These are phyloP conservation scores for Galeopterus variegatus DNA, from an alignment of 2,113 vertebrate species.

Conservation along the genomic window DNA sequence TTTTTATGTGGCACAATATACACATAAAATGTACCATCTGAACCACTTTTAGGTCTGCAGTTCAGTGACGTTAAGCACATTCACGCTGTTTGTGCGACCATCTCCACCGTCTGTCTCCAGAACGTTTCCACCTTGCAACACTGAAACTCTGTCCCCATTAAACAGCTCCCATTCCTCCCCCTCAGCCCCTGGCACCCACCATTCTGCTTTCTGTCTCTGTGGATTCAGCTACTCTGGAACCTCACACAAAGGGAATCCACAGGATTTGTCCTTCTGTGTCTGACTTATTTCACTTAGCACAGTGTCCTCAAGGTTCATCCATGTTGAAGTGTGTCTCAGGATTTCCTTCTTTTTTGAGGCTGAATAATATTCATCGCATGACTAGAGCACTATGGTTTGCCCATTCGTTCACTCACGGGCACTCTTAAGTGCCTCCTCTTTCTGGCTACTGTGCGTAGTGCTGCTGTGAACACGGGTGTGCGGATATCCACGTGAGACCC, in stretches of 20 bases:
- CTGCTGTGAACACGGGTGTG: neutral
- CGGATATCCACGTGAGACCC: neutral
- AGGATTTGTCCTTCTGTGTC: rapidly evolving
- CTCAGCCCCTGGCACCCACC: neutral
- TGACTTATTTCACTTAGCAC: rapidly evolving
- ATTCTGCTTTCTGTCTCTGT: neutral
- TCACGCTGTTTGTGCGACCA: rapidly evolving
- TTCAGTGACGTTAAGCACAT: rapidly evolving
- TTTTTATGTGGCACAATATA: rapidly evolving
- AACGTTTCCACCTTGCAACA: neutral
- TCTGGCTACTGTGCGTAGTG: neutral
- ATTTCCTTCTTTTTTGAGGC: rapidly evolving
- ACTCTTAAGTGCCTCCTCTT: neutral
- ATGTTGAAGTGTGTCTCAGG: rapidly evolving
- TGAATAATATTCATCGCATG: rapidly evolving
- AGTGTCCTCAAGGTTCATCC: rapidly evolving
- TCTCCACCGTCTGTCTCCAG: rapidly evolving
- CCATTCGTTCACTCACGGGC: neutral
- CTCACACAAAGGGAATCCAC: rapidly evolving
- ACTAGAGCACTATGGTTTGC: rapidly evolving
- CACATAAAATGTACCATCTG: no score
- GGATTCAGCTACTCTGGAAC: rapidly evolving
- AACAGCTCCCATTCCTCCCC: rapidly evolving
- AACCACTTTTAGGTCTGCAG: rapidly evolving
- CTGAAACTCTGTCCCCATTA: neutral